Conservation (phyloP, 2,888 invertebrate genomes). For the Microchrysa polita region DNA sequence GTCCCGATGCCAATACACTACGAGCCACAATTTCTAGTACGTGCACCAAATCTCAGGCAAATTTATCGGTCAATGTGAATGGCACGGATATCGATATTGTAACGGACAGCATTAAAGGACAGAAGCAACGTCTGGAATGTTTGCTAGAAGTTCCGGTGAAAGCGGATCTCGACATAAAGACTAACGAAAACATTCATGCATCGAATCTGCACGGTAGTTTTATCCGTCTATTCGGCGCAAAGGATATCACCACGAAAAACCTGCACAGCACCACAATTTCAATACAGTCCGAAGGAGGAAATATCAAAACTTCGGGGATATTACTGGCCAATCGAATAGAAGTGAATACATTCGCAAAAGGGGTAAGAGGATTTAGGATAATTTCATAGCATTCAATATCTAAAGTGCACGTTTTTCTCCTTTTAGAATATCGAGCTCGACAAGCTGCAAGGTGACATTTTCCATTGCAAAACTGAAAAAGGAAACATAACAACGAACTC, state of each 20-base stretch:
- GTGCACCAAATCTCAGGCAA: background rate
- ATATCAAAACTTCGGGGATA: conserved; percentile 57
- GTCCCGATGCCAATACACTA: conserved; percentile 48
- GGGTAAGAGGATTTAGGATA: conserved; percentile 51
- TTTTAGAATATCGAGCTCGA: conserved; percentile 58
- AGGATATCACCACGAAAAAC: conserved; percentile 57
- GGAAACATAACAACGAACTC: conserved; percentile 59
- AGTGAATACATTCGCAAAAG: conserved; percentile 55
- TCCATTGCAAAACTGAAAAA: conserved; percentile 56
- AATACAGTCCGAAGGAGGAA: conserved; percentile 56
- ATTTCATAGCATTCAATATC: background rate
- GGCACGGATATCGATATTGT: conserved; percentile 39
- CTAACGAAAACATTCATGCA: conserved; percentile 54
- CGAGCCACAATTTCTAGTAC: conserved; percentile 29
- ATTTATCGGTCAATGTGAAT: conserved; percentile 38
- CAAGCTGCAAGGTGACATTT: conserved; percentile 59
- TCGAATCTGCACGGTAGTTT: conserved; percentile 56
- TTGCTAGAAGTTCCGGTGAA: conserved; percentile 58
- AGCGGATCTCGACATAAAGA: conserved; percentile 56
- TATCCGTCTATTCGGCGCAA: conserved; percentile 54
- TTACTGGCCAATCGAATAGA: conserved; percentile 56
- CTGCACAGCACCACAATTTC: conserved; percentile 56
- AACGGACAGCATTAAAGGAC: conserved; percentile 8
- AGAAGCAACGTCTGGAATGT: conserved; percentile 46
- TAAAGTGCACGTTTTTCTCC: conserved; percentile 44